A percentile compares a stretch with the other conserved stretches of the same genome.
phyloP scores from a whole-genome alignment of 1,140 invertebrate species.

The Ceratoteleas bidentatus region DNA sequence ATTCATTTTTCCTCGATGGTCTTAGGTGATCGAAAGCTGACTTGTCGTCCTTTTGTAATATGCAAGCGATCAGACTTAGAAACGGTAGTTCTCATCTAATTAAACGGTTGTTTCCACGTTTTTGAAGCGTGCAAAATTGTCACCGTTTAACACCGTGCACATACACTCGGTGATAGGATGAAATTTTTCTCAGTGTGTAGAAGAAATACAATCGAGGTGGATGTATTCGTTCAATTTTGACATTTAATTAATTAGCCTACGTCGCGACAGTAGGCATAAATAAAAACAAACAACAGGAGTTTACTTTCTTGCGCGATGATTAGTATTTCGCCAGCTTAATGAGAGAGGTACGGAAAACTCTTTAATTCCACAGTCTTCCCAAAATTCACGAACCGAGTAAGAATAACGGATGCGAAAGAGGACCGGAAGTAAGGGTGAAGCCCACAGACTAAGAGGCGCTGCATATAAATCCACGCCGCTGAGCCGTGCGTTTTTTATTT shows the following conservation, averaged over 20 bases:
- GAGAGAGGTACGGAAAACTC: conserved; percentile 54
- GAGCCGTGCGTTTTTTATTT: conserved; percentile 31
- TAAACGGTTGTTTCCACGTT: no score
- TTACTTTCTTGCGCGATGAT: conserved; percentile 37
- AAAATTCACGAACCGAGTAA: conserved; percentile 57
- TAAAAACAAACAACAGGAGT: conserved; percentile 37
- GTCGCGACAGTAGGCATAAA: conserved; percentile 21
- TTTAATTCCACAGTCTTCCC: conserved; percentile 45
- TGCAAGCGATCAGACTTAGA: no score
- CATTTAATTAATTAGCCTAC: conserved; percentile 42
- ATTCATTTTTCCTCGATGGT: no score
- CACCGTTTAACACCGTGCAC: no score
- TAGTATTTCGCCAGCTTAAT: conserved; percentile 55
- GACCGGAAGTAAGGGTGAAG: conserved; percentile 51
- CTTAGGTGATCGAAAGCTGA: no score
- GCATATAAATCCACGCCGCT: conserved; percentile 59
- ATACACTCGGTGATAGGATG: no score
- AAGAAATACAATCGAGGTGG: no score
- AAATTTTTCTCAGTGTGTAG: no score
- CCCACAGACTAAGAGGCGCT: conserved; percentile 42
- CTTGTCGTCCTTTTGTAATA: no score
- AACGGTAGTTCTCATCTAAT: no score
- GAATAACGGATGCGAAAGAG: conserved; percentile 55
- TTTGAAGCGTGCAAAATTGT: no score
- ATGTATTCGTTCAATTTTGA: no score